These are phyloP conservation scores for Rhagium mordax DNA, from an alignment of 2,888 invertebrate genomes.

Conservation along the genomic window DNA sequence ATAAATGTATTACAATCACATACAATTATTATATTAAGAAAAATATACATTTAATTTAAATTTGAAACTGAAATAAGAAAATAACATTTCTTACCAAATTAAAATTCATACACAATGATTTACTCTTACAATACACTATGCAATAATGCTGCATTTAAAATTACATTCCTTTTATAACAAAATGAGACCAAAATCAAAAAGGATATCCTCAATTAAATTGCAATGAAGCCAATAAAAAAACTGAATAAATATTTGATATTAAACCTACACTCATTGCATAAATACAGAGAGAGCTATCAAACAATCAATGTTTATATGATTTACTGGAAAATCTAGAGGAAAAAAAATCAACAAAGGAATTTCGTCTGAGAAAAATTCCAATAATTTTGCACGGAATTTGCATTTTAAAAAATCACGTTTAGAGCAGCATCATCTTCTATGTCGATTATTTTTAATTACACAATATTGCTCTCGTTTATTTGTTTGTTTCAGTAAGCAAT, in stretches of 20 bases:
- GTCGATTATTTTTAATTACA: too few relatives aligned
- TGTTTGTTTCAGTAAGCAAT: too few relatives aligned
- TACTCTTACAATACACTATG: neutral
- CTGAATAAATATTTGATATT: constrained; percentile 13
- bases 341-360: neutral
- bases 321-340: neutral
- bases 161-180: constrained; percentile 12
- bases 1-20: too few relatives aligned
- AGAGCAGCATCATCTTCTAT: too few relatives aligned
- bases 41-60: too few relatives aligned
- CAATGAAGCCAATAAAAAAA: constrained; percentile 17
- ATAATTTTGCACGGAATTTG: too few relatives aligned
- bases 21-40: too few relatives aligned
- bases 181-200: neutral
- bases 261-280: neutral
- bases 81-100: neutral
- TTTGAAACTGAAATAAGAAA: too few relatives aligned
- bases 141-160: neutral
- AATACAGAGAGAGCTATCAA: neutral
- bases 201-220: constrained; percentile 24
- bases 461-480: too few relatives aligned
- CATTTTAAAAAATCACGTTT: too few relatives aligned
- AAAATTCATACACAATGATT: neutral
- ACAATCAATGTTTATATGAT: constrained; percentile 3
- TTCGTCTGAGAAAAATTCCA: too few relatives aligned